Conservation (phyloP, 2,113 vertebrate genomes). For the Osmerus eperlanus region DNA sequence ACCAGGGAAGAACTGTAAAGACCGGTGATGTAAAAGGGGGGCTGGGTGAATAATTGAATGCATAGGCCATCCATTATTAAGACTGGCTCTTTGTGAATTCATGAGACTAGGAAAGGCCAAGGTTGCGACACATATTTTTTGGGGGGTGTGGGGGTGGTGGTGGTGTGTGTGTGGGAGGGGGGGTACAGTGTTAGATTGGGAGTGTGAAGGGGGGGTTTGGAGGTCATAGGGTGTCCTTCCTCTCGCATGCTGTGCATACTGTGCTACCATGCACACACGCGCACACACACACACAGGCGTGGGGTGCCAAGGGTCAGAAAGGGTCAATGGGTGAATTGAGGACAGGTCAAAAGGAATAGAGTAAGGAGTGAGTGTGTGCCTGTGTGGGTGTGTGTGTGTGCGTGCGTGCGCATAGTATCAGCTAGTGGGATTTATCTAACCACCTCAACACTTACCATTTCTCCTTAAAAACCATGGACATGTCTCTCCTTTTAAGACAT, state of each 20-base stretch:
- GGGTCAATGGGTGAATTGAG: background rate
- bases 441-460: constrained; percentile 1
- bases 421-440: background rate
- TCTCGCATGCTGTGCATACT: no score
- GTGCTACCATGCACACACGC: no score
- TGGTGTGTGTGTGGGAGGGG: constrained; percentile 3
- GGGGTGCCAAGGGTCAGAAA: background rate
- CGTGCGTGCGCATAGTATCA: constrained; percentile 28
- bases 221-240: no score
- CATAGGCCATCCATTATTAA: constrained; percentile 61
- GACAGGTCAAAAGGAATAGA: background rate
- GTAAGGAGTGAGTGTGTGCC: background rate
- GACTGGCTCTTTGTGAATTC: constrained; percentile 60
- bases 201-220: background rate
- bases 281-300: background rate
- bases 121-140: no score
- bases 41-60: constrained; percentile 66
- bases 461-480: constrained; percentile 36
- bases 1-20: constrained; percentile 53
- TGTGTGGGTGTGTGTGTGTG: constrained; percentile 18
- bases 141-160: constrained; percentile 13
- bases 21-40: constrained; percentile 52
- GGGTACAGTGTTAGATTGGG: no score
- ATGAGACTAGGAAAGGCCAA: constrained; percentile 32
- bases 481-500: constrained; percentile 47